These are phyloP conservation scores for Chrysolina haemoptera DNA, from an alignment of 2,888 invertebrate genomes.

Conservation along the genomic window DNA sequence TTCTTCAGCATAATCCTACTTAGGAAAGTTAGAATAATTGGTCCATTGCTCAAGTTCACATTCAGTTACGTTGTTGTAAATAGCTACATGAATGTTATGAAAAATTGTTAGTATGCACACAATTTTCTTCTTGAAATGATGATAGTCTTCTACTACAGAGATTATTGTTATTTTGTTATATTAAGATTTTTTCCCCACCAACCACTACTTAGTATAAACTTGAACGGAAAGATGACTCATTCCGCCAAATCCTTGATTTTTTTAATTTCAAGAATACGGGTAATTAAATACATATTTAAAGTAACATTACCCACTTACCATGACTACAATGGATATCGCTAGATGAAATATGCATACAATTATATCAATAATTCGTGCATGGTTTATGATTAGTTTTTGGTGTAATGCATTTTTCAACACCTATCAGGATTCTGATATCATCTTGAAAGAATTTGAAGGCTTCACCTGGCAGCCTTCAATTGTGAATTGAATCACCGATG, in stretches of 20 bases:
- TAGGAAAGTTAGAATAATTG: no score
- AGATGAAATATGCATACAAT: neutral
- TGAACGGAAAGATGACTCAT: conserved; percentile 2
- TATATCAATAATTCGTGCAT: conserved; percentile 2
- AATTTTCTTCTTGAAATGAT: neutral
- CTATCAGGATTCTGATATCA: conserved; percentile 35
- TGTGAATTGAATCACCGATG: conserved; percentile 27
- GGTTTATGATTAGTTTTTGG: neutral
- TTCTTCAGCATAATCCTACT: no score
- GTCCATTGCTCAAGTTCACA: no score
- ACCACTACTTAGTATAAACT: neutral
- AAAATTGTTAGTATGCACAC: no score
- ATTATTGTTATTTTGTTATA: neutral
- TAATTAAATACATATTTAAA: neutral
- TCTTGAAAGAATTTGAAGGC: conserved; percentile 37
- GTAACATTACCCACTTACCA: conserved; percentile 16
- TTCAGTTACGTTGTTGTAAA: no score
- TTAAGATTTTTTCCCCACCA: conserved; percentile 1
- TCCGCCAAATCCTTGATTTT: neutral
- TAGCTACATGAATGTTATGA: no score
- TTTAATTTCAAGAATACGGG: neutral
- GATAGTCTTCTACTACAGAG: neutral
- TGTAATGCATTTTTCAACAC: neutral
- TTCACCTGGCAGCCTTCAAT: conserved; percentile 26
- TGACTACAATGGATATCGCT: conserved; percentile 10